A percentile compares a stretch with the other conserved stretches of the same genome.
These are phyloP conservation scores for Ophioninae sp. DNA, from an alignment of 2,888 invertebrate species.

Conservation along the genomic window DNA sequence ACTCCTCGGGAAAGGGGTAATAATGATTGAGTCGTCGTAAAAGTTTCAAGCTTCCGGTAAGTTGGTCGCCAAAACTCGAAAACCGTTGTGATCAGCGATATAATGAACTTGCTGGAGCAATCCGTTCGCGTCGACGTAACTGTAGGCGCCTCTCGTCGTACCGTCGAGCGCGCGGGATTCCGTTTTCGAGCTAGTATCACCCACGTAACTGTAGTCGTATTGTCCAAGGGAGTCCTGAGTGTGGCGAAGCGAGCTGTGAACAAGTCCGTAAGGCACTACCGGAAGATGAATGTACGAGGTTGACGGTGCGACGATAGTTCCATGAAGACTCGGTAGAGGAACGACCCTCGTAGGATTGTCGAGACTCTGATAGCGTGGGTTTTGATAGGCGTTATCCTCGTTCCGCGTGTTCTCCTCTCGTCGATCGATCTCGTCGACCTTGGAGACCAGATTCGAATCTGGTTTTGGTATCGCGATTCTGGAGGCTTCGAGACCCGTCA, in stretches of 20 bases:
- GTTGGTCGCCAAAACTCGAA: conserved; percentile 86
- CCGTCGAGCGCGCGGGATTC: conserved; percentile 85
- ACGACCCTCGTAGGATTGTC: conserved; percentile 42
- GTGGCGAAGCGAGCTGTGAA: conserved; percentile 81
- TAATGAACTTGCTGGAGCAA: conserved; percentile 86
- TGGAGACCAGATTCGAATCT: conserved; percentile 62
- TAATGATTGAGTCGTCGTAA: background rate
- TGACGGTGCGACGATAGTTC: conserved; percentile 44
- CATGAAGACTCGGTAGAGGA: conserved; percentile 48
- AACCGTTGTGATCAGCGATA: conserved; percentile 85
- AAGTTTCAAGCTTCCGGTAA: conserved; percentile 81
- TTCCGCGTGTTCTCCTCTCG: conserved; percentile 3
- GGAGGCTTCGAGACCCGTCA: conserved; percentile 69
- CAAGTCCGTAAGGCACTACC: conserved; percentile 71
- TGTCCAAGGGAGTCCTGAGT: conserved; percentile 83
- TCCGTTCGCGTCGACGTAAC: conserved; percentile 87
- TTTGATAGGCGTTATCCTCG: conserved; percentile 2
- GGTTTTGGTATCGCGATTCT: conserved; percentile 71
- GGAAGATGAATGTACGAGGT: conserved; percentile 69
- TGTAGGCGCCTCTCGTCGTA: conserved; percentile 85
- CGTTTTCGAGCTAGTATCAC: conserved; percentile 85
- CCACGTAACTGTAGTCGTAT: conserved; percentile 85
- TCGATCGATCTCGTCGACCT: conserved; percentile 14
- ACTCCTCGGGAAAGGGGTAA: background rate
- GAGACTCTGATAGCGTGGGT: conserved; percentile 24